These are phyloP conservation scores for Ceratotherium simum DNA, from an alignment of 2,113 vertebrate species.

Conservation along the genomic window DNA sequence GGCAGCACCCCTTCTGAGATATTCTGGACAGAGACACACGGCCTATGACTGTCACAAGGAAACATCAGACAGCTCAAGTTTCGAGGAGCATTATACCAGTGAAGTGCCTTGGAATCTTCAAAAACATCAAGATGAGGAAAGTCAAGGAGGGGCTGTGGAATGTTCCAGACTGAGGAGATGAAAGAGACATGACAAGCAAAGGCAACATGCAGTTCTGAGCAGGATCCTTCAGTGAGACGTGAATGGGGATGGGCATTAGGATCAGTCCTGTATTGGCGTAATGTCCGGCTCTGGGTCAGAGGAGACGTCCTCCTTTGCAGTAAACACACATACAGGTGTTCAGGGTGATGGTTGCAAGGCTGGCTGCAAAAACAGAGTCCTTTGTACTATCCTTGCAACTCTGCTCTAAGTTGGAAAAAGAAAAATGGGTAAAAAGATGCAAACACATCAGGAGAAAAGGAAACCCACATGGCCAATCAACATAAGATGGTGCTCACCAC, in stretches of 20 bases:
- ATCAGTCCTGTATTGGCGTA: not conserved
- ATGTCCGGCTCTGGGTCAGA: not conserved
- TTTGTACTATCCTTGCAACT: not conserved
- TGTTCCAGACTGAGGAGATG: not conserved
- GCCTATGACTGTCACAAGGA: too few species aligned
- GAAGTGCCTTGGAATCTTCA: not conserved
- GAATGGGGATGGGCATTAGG: not conserved
- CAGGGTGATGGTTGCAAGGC: accelerated
- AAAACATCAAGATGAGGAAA: not conserved
- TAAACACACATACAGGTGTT: accelerated
- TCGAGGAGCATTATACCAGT: not conserved
- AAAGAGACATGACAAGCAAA: not conserved
- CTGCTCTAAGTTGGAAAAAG: not conserved
- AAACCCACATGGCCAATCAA: not conserved
- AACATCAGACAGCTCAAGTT: not conserved
- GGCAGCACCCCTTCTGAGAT: not conserved
- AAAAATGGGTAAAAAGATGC: not conserved
- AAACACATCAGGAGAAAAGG: not conserved
- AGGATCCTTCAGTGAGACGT: not conserved
- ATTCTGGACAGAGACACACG: accelerated
- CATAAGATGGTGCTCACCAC: not conserved
- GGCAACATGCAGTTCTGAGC: not conserved
- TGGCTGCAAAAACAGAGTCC: not conserved
- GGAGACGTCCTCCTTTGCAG: not conserved
- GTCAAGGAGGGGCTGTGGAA: not conserved